Evolutionary conservation across 1,140 invertebrate genomes (phyloP), one percentile per base, ranked within the genome.

Genomic region (Ruditapes philippinarum): DNA sequence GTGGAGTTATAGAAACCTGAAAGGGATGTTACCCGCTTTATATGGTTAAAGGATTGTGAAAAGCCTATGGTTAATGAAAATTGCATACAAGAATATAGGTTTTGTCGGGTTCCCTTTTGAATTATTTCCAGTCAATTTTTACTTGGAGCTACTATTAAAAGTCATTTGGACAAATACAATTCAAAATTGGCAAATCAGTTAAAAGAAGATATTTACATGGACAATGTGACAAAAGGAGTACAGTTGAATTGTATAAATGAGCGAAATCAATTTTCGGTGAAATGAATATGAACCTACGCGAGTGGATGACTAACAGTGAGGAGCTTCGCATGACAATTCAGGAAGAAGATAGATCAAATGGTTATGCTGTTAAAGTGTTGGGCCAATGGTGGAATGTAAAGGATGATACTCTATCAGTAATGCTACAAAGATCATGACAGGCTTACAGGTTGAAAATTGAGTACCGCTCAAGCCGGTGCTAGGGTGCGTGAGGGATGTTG

Each of bases 21-120:
- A 31, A 42, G 88, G 31, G 88, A 89, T 73, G 88, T 62, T 7
- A 85, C 88, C 0, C n/a, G 82, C 40, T 90, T 90, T 42, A 3
- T 90, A 9, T 85, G 89, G 82, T 36, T 90, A 7, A 90, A 83
- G 38, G 57, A 90, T 68, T 28, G 17, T 57, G 57, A 90, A 25
- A 82, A 68, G 9, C 31, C 38, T 28, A 28, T 45, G 3, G 28
- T 79, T 2, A 11, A 28, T 17, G 76, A 82, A 17, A 36, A 3
- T 5, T 36, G 65, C 80, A 82, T 82, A 54, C 36, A 60, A 45
- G 80, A 65, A 82, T 65, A 82, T 38, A 4, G 80, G 38, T 62
- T 82, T 45, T 82, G 80, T 65, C 14, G 80, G 5, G 80, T 65
- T 36, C 80, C 80, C 3, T 82, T 82, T 38, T 36, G 57, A 28